A percentile compares a stretch with the other conserved stretches of the same genome.
Conservation (phyloP, 2,888 invertebrate species). For the Tortricodes alternella region DNA sequence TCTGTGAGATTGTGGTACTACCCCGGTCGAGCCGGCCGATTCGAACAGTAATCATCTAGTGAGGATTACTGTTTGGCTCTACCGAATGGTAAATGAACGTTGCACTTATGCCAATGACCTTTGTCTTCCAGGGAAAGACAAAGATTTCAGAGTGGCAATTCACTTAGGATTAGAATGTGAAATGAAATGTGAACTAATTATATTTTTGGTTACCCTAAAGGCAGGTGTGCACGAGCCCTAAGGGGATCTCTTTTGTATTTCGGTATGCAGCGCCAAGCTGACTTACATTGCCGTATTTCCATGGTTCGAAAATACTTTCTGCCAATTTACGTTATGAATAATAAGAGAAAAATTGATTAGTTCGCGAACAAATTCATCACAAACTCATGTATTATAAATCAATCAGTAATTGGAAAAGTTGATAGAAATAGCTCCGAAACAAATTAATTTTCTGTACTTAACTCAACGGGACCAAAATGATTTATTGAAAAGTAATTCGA, state of each 20-base stretch:
- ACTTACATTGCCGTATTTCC: constrained; percentile 28
- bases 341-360: constrained; percentile 25
- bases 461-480: constrained; percentile 18
- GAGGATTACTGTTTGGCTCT: no score
- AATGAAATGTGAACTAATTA: no score
- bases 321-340: constrained; percentile 29
- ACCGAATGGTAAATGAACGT: no score
- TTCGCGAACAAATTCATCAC: constrained; percentile 27
- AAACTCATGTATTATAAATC: constrained; percentile 31
- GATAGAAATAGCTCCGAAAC: constrained; percentile 20
- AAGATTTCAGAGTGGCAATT: no score
- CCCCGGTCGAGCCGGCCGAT: no score
- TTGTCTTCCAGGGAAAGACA: no score
- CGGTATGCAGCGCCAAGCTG: constrained; percentile 19
- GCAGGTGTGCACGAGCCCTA: constrained; percentile 13
- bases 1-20: no score
- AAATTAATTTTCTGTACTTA: constrained; percentile 29
- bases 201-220: not conserved
- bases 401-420: constrained; percentile 29
- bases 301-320: constrained; percentile 27
- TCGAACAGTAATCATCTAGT: no score
- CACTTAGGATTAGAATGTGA: no score
- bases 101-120: no score
- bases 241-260: constrained; percentile 9
- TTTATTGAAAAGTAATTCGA: constrained; percentile 26